A percentile compares a stretch with the other conserved stretches of the same genome.
Evolutionary conservation across 2,888 invertebrate genomes (phyloP).

Genomic region (Sphecodes monilicornis): DNA sequence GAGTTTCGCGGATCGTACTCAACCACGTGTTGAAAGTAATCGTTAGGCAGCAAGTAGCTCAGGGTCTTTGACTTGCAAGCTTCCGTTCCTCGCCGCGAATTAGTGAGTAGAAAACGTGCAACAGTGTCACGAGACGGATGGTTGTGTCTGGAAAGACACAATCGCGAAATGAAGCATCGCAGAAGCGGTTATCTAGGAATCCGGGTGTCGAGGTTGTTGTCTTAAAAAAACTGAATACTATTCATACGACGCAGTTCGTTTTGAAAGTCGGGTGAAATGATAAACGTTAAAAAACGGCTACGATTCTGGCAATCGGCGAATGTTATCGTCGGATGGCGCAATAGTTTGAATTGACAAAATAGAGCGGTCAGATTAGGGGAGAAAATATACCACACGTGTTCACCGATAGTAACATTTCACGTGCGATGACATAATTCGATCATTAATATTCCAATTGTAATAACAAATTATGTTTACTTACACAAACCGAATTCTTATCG

Average conservation of each 20-base stretch:
- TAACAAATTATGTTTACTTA: neutral
- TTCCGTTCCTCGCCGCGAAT: conserved; percentile 25
- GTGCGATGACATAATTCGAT: conserved; percentile 40
- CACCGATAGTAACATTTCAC: conserved; percentile 27
- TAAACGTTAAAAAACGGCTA: neutral
- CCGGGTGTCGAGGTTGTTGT: neutral
- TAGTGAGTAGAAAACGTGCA: conserved; percentile 14
- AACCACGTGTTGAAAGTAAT: conserved; percentile 32
- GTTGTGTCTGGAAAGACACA: neutral
- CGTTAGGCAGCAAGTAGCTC: conserved; percentile 33
- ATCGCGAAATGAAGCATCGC: neutral
- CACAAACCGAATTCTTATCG: neutral
- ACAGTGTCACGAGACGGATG: neutral
- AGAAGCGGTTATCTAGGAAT: neutral
- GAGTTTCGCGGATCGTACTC: neutral
- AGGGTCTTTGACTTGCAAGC: conserved; percentile 65
- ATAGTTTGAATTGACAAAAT: conserved; percentile 29
- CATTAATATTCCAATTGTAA: conserved; percentile 29
- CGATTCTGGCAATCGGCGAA: conserved; percentile 11
- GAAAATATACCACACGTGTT: conserved; percentile 12
- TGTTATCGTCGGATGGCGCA: conserved; percentile 41
- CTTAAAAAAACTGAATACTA: neutral
- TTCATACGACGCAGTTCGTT: neutral
- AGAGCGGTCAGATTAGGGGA: neutral
- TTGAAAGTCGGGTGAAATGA: neutral